phyloP scores from a whole-genome alignment of 2,113 vertebrate species.

The Aramus guarauna region DNA sequence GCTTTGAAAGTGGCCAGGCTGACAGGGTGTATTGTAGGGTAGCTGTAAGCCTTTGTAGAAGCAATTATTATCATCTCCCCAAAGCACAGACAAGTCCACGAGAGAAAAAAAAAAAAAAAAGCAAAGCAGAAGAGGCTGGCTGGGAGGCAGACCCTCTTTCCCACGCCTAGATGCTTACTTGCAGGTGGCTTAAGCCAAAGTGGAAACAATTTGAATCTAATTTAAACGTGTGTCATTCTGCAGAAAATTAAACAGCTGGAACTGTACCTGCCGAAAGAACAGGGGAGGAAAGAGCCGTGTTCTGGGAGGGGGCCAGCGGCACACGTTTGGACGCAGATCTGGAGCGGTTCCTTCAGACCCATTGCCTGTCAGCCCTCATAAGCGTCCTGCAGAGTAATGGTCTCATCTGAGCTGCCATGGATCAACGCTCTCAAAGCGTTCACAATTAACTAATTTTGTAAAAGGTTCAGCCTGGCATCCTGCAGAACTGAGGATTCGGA shows the following conservation, averaged over 20 bases:
- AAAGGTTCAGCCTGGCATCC: not conserved
- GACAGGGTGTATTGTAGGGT: not conserved
- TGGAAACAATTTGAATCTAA: constrained; percentile 33
- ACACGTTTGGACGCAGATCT: not conserved
- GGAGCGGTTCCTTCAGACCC: not conserved
- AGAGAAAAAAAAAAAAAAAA: not conserved
- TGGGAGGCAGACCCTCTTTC: not conserved
- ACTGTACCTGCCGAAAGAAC: not conserved
- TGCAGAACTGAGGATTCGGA: not conserved
- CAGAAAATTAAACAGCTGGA: constrained; percentile 46
- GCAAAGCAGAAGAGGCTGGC: not conserved
- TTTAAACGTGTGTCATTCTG: not conserved
- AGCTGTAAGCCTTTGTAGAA: not conserved
- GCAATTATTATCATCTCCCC: constrained; percentile 5
- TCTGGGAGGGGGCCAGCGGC: not conserved
- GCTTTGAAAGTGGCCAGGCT: constrained; percentile 7
- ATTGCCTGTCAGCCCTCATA: not conserved
- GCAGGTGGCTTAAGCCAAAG: constrained; percentile 13
- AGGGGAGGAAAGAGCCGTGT: not conserved
- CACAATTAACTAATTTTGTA: constrained; percentile 1
- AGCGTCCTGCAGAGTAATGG: constrained; percentile 16
- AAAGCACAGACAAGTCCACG: not conserved
- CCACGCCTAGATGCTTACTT: not conserved
- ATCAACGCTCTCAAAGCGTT: not conserved
- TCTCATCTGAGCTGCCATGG: constrained; percentile 19